These are phyloP conservation scores for Sarcophaga peregrina DNA, from an alignment of 1,140 invertebrate genomes.

Conservation along the genomic window DNA sequence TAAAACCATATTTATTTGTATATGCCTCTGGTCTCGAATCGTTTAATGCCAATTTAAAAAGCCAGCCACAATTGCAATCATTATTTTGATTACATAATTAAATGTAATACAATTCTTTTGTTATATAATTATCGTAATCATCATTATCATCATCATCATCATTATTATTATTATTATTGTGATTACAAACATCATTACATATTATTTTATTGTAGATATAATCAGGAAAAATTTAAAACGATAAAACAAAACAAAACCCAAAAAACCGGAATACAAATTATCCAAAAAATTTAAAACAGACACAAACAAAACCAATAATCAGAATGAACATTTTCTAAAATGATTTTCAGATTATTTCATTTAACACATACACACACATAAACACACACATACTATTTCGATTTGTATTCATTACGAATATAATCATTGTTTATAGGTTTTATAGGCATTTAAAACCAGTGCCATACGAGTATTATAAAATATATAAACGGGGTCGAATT, in stretches of 20 bases:
- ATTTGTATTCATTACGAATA: no score
- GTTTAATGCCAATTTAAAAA: neutral
- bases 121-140: neutral
- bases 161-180: no score
- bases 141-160: no score
- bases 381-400: neutral
- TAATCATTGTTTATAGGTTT: no score
- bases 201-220: neutral
- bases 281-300: neutral
- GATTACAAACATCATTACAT: no score
- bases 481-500: no score
- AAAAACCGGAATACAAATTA: neutral
- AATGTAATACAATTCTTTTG: slow-evolving; percentile 39
- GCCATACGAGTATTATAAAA: no score
- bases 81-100: slow-evolving; percentile 40
- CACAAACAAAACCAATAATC: neutral
- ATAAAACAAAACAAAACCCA: neutral
- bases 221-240: neutral
- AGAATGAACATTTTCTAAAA: neutral
- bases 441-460: neutral
- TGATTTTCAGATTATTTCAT: neutral
- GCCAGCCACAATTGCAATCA: slow-evolving; percentile 23
- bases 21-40: no score
- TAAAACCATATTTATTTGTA: no score
- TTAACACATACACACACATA: neutral